phyloP scores from a whole-genome alignment of 2,113 vertebrate genomes.

The Crotalus horridus region DNA sequence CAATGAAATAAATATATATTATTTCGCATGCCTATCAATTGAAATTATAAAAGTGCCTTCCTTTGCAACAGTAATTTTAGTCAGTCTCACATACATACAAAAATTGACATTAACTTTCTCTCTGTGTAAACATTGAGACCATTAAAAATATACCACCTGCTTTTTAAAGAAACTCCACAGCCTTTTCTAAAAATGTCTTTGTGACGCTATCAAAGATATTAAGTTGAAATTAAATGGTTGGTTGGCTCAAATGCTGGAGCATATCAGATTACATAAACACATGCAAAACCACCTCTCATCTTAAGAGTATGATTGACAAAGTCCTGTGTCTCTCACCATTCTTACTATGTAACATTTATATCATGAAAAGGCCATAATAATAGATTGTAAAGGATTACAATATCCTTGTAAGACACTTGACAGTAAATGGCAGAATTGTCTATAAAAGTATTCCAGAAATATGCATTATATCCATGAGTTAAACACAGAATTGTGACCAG shows the following conservation, averaged over 20 bases:
- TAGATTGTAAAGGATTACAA: constrained; percentile 15
- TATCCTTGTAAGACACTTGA: constrained; percentile 6
- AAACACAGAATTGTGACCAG: constrained; percentile 49
- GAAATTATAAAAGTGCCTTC: not conserved
- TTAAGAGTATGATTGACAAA: constrained; percentile 29
- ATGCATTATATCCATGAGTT: constrained; percentile 55
- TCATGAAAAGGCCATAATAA: constrained; percentile 1
- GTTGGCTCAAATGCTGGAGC: constrained; percentile 34
- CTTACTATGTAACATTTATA: not conserved
- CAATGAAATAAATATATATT: not conserved
- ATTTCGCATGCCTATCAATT: not conserved
- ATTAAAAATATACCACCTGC: not conserved
- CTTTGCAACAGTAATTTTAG: not conserved
- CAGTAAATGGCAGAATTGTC: constrained; percentile 43
- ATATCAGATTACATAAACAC: constrained; percentile 36
- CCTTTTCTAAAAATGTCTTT: not conserved
- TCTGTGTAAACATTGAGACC: not conserved
- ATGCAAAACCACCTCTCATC: constrained; percentile 1
- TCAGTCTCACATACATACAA: not conserved
- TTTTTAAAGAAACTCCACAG: not conserved
- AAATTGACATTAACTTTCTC: not conserved
- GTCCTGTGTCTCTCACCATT: constrained; percentile 6
- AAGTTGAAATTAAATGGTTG: constrained; percentile 44
- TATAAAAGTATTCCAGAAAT: constrained; percentile 33
- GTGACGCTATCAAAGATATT: constrained; percentile 32